Conservation (phyloP, 2,113 vertebrate species). For the Chroicocephalus ridibundus region DNA sequence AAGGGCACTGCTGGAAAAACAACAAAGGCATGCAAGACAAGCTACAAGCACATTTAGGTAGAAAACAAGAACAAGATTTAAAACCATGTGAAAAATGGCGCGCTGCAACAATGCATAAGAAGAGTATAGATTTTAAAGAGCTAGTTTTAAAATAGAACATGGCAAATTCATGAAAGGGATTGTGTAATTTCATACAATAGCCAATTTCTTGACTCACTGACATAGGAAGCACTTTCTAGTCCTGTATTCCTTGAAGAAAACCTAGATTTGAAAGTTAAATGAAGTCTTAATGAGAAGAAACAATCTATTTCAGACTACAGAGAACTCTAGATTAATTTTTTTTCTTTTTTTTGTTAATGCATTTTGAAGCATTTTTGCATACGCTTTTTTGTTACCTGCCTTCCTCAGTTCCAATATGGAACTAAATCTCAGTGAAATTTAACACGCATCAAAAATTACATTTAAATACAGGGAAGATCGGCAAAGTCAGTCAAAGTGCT, state of each 20-base stretch:
- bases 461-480: background rate
- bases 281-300: background rate
- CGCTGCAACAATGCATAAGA: background rate
- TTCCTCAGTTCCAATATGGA: background rate
- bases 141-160: background rate
- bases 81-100: background rate
- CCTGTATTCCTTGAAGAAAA: background rate
- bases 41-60: background rate
- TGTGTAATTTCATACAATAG: background rate
- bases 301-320: background rate
- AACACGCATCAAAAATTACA: background rate
- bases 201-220: background rate
- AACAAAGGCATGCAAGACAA: background rate
- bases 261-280: conserved; percentile 28
- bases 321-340: background rate
- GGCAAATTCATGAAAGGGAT: background rate
- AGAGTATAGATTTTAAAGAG: background rate
- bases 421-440: background rate
- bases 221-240: background rate
- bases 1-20: background rate
- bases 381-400: background rate
- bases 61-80: background rate
- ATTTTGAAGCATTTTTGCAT: background rate
- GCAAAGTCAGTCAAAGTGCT: background rate
- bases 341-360: background rate